These are phyloP conservation scores for Hermaeophaga mercurialis DNA, from an alignment of 2,888 invertebrate species.

Conservation along the genomic window DNA sequence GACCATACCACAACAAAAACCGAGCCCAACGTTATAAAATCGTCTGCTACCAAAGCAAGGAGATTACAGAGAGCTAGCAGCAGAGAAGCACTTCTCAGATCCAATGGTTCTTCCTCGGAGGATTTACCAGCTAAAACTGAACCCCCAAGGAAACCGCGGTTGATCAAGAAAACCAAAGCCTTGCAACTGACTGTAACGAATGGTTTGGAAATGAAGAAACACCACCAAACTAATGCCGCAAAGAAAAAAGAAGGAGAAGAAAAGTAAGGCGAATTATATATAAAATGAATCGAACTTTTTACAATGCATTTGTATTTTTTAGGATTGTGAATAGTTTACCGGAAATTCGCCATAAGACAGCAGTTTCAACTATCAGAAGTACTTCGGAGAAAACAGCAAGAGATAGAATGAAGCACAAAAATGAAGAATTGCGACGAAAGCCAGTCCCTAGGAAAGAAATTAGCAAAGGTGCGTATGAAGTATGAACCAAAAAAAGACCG, in stretches of 20 bases:
- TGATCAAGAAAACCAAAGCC: conserved; percentile 54
- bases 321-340: conserved; percentile 52
- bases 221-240: conserved; percentile 28
- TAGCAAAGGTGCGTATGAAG: conserved; percentile 46
- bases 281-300: not conserved
- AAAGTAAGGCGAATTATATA: conserved; percentile 41
- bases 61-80: conserved; percentile 60
- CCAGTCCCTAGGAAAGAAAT: conserved; percentile 44
- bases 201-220: conserved; percentile 48
- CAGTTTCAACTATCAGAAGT: conserved; percentile 57
- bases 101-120: conserved; percentile 61
- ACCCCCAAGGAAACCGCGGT: conserved; percentile 53
- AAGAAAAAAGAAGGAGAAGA: conserved; percentile 44
- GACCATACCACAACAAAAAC: conserved; percentile 21
- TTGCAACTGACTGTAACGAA: conserved; percentile 48
- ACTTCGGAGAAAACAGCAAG: conserved; percentile 54
- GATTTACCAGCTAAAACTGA: conserved; percentile 54
- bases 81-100: conserved; percentile 58
- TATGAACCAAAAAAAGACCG: too few relatives aligned
- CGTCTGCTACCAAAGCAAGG: conserved; percentile 52
- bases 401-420: conserved; percentile 47
- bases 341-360: conserved; percentile 58
- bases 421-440: conserved; percentile 43
- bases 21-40: not conserved
- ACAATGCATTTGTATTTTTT: conserved; percentile 13